Conservation (phyloP, 1,140 invertebrate species). For the Meloidogyne hapla region DNA sequence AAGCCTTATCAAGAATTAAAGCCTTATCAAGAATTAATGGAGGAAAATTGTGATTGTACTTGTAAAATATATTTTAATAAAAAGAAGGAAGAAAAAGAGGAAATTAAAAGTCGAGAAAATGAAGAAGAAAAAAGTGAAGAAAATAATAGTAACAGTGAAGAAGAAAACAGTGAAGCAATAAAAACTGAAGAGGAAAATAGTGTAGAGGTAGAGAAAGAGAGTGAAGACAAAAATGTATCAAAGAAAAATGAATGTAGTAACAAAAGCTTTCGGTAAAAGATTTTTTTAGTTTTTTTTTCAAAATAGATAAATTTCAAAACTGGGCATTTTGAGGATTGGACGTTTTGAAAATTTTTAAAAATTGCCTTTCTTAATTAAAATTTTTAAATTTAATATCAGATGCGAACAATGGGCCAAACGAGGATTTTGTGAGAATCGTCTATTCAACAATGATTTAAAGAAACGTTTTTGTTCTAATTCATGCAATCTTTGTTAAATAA, state of each 20-base stretch:
- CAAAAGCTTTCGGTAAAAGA: constrained; percentile 9
- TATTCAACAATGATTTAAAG: constrained; percentile 20
- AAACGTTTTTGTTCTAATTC: constrained; percentile 16
- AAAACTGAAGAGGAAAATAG: neutral
- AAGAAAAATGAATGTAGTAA: neutral
- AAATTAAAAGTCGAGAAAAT: neutral
- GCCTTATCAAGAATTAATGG: neutral
- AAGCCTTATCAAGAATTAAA: neutral
- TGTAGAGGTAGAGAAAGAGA: neutral
- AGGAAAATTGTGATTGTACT: constrained; percentile 18
- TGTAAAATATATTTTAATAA: constrained; percentile 11
- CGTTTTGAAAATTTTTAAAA: too few species aligned
- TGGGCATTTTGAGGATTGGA: too few species aligned
- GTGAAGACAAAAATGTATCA: neutral
- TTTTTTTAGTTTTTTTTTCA: too few species aligned
- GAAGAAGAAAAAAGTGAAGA: neutral
- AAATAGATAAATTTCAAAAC: too few species aligned
- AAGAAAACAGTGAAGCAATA: neutral
- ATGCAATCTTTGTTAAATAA: constrained; percentile 14
- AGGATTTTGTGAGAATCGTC: constrained; percentile 11
- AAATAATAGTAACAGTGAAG: neutral
- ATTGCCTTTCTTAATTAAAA: neutral
- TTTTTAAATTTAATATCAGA: neutral
- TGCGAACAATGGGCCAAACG: constrained; percentile 20
- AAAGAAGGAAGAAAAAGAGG: neutral